Percentiles rank a stretch among this genome's conserved stretches.
Conservation (phyloP, 2,888 invertebrate genomes). For the Tachina grossa region DNA sequence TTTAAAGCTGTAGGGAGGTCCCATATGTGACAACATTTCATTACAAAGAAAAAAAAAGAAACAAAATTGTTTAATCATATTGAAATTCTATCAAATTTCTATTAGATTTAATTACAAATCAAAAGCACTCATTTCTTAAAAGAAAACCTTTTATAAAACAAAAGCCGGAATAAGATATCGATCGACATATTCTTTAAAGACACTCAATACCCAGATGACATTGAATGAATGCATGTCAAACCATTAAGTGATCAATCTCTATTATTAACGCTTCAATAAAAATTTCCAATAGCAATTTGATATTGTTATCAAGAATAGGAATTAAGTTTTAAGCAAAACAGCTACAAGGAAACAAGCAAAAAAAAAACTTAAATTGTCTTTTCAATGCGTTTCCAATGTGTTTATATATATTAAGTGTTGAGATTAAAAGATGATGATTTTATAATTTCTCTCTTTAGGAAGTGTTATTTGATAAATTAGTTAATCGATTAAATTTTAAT, state of each 20-base stretch:
- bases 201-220: not conserved
- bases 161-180: not conserved
- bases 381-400: too few species aligned
- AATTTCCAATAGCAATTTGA: slow-evolving; percentile 31
- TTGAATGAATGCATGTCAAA: not conserved
- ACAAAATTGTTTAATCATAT: slow-evolving; percentile 3
- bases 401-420: too few species aligned
- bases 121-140: not conserved
- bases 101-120: slow-evolving; percentile 47
- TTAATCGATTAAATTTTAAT: too few species aligned
- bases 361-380: not conserved
- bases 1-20: slow-evolving; percentile 3
- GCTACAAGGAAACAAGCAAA: not conserved
- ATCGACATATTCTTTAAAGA: slow-evolving; percentile 3
- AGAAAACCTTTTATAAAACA: not conserved
- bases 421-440: too few species aligned
- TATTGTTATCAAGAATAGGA: slow-evolving; percentile 21
- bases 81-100: slow-evolving; percentile 19
- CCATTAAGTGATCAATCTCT: slow-evolving; percentile 41
- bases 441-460: too few species aligned
- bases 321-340: not conserved
- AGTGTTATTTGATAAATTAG: too few species aligned
- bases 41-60: not conserved
- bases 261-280: slow-evolving; percentile 42
- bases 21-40: slow-evolving; percentile 32